Base-by-base conservation (phyloP, 2,888 invertebrate genomes). In the Thalpophila matura region DNA sequence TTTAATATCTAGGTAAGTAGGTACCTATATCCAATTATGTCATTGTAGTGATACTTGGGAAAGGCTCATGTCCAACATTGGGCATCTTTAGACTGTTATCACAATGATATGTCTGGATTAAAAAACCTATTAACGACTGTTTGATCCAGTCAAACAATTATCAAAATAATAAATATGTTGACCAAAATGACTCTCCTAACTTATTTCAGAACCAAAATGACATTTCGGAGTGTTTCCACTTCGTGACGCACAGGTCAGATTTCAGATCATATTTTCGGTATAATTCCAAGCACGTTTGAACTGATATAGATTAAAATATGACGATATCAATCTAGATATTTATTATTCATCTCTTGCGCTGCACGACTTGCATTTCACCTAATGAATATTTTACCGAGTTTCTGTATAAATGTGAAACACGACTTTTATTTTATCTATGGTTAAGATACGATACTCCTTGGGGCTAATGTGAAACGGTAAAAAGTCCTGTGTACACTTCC, bases 301-400 rank as follows among this genome's bases (percentile, higher is more conserved):
- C 83, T 88, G 89, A 86, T 90, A 89, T 81, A 91, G 89, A 91
- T 92, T 90, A 89, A 79, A 85, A 79, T 80, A 83, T 80, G 79
- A 81, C 74, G 89, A 90, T 90, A 88, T 74, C 53, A 67, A 91
- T 89, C 89, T 87, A 81, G 79, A 82, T 85, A 88, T 89, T 91
- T 91, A 85, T 87, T 89, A 91, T 91, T 89, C 91, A 76, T 82
- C 74, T 80, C 82, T 79, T 77, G 82, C 66, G 65, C 80, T 76
- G 87, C 91, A 92, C 91, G 92, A 91, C 91, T 89, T 85, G 83
- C 86, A 89, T 89, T 89, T 90, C 89, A 89, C 86, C 84, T 86
- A 88, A 87, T 87, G 89, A 90, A 91, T 92, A 91, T 91, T 89
- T 89, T 87, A 90, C 85, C 76, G 75, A 80, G 78, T 81, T 84